These are phyloP conservation scores for Elaeidobius kamerunicus DNA, from an alignment of 2,888 invertebrate genomes.

Conservation along the genomic window DNA sequence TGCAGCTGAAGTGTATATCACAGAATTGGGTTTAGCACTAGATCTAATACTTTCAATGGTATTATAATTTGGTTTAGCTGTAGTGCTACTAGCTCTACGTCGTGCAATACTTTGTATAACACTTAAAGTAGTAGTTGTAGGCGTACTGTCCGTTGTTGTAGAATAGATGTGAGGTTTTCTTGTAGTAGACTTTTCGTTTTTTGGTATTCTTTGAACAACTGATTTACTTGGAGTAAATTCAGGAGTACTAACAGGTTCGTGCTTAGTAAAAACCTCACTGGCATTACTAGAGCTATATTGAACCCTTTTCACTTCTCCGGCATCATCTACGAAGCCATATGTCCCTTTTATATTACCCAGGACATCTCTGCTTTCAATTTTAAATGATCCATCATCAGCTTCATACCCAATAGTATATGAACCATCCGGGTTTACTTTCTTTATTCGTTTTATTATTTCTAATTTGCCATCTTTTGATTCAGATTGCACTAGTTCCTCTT, in stretches of 20 bases:
- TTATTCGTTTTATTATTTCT: slow-evolving; percentile 78
- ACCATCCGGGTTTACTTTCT: slow-evolving; percentile 77
- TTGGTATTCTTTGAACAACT: slow-evolving; percentile 48
- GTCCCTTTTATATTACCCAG: slow-evolving; percentile 79
- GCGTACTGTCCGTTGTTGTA: slow-evolving; percentile 52
- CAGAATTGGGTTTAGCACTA: slow-evolving; percentile 44
- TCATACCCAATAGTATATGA: slow-evolving; percentile 84
- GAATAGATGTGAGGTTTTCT: slow-evolving; percentile 53
- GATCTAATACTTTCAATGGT: slow-evolving; percentile 42
- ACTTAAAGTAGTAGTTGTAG: slow-evolving; percentile 57
- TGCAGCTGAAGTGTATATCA: slow-evolving; percentile 45
- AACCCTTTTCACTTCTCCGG: slow-evolving; percentile 75
- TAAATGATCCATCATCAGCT: slow-evolving; percentile 81
- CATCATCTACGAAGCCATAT: slow-evolving; percentile 75
- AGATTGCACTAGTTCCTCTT: slow-evolving; percentile 58
- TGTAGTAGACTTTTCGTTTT: slow-evolving; percentile 29
- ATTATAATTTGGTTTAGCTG: slow-evolving; percentile 41
- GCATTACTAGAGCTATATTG: slow-evolving; percentile 64
- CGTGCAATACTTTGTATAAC: slow-evolving; percentile 62
- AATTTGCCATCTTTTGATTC: slow-evolving; percentile 70
- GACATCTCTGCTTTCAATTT: slow-evolving; percentile 78
- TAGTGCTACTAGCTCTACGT: slow-evolving; percentile 50
- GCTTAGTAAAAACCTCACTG: slow-evolving; percentile 50
- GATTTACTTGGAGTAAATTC: slow-evolving; percentile 47
- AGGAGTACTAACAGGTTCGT: slow-evolving; percentile 24